Evolutionary conservation across 2,797 vertebrate genomes (phyloP).

Genomic region (Leuciscus waleckii): DNA sequence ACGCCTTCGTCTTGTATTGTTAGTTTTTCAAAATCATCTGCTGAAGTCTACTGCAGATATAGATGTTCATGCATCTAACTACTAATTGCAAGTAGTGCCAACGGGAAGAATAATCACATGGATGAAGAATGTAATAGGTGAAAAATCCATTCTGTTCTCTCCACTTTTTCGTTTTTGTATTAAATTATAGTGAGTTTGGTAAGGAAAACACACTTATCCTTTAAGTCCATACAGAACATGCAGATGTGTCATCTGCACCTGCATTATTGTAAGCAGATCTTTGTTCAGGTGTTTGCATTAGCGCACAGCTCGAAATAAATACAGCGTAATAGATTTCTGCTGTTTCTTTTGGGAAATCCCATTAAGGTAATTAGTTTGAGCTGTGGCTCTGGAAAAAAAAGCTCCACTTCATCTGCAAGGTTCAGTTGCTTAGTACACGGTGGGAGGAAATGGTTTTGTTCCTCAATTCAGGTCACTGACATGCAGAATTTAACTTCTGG

Average conservation of each 20-base stretch:
- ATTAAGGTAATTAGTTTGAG: slow-evolving; percentile 63
- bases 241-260: slow-evolving; percentile 21
- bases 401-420: slow-evolving; percentile 10
- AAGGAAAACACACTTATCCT: background rate
- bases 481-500: slow-evolving; percentile 4
- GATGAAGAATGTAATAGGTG: slow-evolving; percentile 7
- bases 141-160: slow-evolving; percentile 1
- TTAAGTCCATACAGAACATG: background rate
- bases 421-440: background rate
- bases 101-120: slow-evolving; percentile 11
- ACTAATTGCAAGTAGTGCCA: background rate
- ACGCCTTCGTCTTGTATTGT: background rate
- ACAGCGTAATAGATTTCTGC: slow-evolving; percentile 56
- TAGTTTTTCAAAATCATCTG: background rate
- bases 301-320: slow-evolving; percentile 55
- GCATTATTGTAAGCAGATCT: slow-evolving; percentile 41
- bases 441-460: slow-evolving; percentile 35
- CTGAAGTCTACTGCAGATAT: background rate
- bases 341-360: slow-evolving; percentile 55
- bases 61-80: background rate
- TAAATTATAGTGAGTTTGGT: background rate
- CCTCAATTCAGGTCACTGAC: slow-evolving; percentile 35
- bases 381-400: slow-evolving; percentile 51
- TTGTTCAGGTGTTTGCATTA: slow-evolving; percentile 49
- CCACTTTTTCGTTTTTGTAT: background rate